Evolutionary conservation across 2,797 vertebrate species (phyloP).

Genomic region (Notoglanidium macrostoma): DNA sequence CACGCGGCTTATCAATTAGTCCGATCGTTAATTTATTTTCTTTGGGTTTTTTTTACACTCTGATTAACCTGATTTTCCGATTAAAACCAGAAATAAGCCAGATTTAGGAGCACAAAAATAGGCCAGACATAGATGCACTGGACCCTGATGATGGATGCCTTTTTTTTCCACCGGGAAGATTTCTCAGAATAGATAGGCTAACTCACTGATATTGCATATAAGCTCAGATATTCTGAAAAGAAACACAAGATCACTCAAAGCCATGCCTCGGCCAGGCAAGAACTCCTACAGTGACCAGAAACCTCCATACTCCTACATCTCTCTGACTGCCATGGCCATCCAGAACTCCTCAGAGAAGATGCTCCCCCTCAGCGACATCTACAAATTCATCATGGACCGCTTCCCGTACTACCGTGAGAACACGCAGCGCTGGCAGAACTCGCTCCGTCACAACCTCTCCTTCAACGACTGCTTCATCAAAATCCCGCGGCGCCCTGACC

Average conservation of each 20-base stretch:
- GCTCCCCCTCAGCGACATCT: constrained; percentile 93
- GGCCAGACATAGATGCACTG: constrained; percentile 23
- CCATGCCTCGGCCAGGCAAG: constrained; percentile 95
- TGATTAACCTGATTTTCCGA: background rate
- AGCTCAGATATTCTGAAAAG: constrained; percentile 27
- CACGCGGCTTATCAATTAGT: background rate
- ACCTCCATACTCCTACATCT: constrained; percentile 93
- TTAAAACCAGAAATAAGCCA: background rate
- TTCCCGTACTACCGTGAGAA: constrained; percentile 95
- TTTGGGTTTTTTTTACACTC: background rate
- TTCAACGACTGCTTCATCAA: constrained; percentile 97
- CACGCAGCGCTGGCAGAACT: constrained; percentile 93
- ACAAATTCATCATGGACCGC: constrained; percentile 95
- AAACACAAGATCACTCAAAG: constrained; percentile 9
- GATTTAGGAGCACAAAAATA: constrained; percentile 1
- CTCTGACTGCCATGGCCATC: constrained; percentile 93
- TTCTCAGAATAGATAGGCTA: constrained; percentile 21
- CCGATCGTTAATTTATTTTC: background rate
- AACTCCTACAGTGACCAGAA: constrained; percentile 97
- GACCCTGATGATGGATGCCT: constrained; percentile 38
- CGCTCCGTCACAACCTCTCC: constrained; percentile 90
- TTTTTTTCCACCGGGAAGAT: constrained; percentile 40
- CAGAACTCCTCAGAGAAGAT: constrained; percentile 92
- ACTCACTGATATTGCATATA: constrained; percentile 14
- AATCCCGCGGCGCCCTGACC: constrained; percentile 89